Conservation (phyloP, 2,113 vertebrate genomes). For the Chlamydotis undulata region DNA sequence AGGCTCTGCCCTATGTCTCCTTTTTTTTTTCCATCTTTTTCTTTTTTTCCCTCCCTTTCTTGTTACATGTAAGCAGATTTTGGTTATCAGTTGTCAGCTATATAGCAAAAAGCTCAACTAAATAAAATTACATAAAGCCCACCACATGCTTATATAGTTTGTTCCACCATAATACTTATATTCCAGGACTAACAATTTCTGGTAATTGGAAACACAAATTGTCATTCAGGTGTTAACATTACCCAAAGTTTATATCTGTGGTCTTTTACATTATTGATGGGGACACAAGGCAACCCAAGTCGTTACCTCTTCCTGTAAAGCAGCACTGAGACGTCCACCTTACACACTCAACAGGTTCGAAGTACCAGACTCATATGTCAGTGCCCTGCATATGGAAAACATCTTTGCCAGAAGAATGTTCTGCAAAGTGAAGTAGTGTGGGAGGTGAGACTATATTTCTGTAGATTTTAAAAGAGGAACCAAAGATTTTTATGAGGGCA, state of each 20-base stretch:
- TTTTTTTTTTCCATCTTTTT: not conserved
- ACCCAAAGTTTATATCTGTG: not conserved
- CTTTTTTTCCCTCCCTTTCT: not conserved
- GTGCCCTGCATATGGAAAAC: conserved; percentile 57
- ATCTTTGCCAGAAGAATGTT: conserved; percentile 28
- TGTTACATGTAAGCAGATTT: not conserved
- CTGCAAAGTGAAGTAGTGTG: conserved; percentile 33
- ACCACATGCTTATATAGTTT: not conserved
- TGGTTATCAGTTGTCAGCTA: not conserved
- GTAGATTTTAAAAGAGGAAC: conserved; percentile 33
- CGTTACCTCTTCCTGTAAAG: not conserved
- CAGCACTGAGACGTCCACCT: not conserved
- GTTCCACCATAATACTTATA: not conserved
- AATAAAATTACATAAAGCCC: not conserved
- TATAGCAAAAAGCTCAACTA: not conserved
- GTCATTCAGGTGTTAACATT: not conserved
- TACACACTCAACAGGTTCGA: not conserved
- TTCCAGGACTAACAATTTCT: not conserved
- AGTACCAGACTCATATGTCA: conserved; percentile 31
- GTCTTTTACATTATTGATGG: not conserved
- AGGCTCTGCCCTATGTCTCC: not conserved
- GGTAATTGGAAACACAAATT: not conserved
- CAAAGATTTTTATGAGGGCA: conserved; percentile 45
- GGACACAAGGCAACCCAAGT: not conserved
- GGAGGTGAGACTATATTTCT: conserved; percentile 49